Evolutionary conservation across 1,140 invertebrate genomes (phyloP), one percentile per base, ranked within the genome.

Genomic region (Lanistes nyassanus): DNA sequence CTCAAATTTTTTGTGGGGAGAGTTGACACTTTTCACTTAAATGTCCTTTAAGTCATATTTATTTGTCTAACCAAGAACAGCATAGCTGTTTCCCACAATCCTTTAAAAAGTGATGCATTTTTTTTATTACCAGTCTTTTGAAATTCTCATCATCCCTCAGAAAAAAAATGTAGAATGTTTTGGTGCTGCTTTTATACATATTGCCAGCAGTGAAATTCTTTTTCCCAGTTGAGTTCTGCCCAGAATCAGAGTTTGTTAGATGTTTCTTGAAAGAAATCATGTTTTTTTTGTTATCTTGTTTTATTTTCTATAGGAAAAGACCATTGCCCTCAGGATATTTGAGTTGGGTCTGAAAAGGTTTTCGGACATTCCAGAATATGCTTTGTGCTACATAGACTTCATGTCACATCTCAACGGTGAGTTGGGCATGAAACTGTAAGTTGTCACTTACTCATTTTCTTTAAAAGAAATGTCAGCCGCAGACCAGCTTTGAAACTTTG

Each of bases 321-420:
- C 97, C 87, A 96, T 99, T 72, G 98, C 98, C 0, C 97, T 99
- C 86, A 93, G 97, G 80, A 99, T 99, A 82, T 99, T 99, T 90
- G 98, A 99, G 90, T 91, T 99, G 31, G 98, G 98, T 0, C 90
- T 99, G 23, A 99, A 99, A 89, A 98, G 98, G 88, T 99, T 97
- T 90, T 94, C 94, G 0, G 94, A 96, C 83, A 95, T 96, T 87
- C 94, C 97, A 0, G 96, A 99, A 83, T 99, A 98, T 86, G 94
- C 98, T 74, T 91, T 97, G 70, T 95, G 95, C 84, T 99, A 99
- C 85, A 96, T 99, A 74, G 97, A 99, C 86, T 99, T 98, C 88
- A 91, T 99, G 79, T 97, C 97, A 16, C 97, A 99, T 93, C 91
- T 99, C 16, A 99, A 99, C 91, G 96, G 95, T 96, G 88, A 91